Conservation (phyloP, 1,140 invertebrate genomes). For the Pygmarrhopalites habei region DNA sequence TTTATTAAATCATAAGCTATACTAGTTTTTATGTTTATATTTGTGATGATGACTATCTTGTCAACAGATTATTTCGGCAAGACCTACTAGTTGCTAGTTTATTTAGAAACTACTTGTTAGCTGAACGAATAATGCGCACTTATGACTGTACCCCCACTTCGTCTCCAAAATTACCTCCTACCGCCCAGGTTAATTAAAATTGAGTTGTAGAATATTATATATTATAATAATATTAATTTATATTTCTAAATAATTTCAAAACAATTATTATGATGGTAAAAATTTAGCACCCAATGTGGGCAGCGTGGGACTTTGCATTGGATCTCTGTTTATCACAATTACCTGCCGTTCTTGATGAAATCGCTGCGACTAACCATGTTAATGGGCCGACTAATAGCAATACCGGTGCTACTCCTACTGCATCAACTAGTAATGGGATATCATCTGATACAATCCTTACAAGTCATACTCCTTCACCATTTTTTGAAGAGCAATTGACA, state of each 20-base stretch:
- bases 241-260: too few species aligned
- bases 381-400: slow-evolving; percentile 6
- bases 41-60: too few species aligned
- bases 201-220: too few species aligned
- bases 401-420: too few species aligned
- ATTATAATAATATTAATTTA: too few species aligned
- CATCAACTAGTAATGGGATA: slow-evolving; percentile 2
- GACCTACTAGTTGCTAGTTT: slow-evolving; percentile 96
- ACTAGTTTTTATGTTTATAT: too few species aligned
- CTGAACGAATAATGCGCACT: slow-evolving; percentile 89
- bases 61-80: slow-evolving; percentile 91
- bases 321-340: slow-evolving; percentile 88
- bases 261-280: background rate
- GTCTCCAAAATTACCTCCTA: slow-evolving; percentile 78
- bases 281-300: slow-evolving; percentile 75
- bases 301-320: slow-evolving; percentile 94
- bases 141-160: slow-evolving; percentile 95
- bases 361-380: slow-evolving; percentile 9
- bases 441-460: slow-evolving; percentile 12
- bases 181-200: slow-evolving; percentile 59
- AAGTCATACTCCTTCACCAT: slow-evolving; percentile 69
- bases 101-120: slow-evolving; percentile 94
- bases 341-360: slow-evolving; percentile 60
- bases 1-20: too few species aligned
- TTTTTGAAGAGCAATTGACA: slow-evolving; percentile 97